Base-by-base conservation (phyloP, 1,140 invertebrate genomes). In the Drosophila rufa region DNA sequence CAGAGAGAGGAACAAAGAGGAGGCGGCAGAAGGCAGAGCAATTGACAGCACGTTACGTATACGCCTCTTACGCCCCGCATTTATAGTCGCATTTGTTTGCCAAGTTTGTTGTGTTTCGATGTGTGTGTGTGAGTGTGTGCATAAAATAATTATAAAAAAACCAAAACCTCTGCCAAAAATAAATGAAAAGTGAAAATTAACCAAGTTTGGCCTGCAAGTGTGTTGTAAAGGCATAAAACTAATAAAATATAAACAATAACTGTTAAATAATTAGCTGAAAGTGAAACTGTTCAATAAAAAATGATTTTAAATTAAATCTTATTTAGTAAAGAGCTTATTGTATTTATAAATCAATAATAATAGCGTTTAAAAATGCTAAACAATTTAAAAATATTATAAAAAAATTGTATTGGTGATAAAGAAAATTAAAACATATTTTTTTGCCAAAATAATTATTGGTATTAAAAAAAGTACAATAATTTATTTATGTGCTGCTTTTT, bases 31-130 rank as follows among this genome's bases (percentile, higher is more conserved):
- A 51, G 66, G 62, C 66, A 73, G 40, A 51, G 61, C 73, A 84
- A 78, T 78, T 68, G 65, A 80, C 58, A 79, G 56, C 53, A 75
- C 56, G 75, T 89, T 89, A 87, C 73, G 77, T 83, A 89, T 87
- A 80, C 82, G 82, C 82, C 79, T 73, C 82, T 51, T 82, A 65
- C 42, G 79, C 68, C 58, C 61, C 50, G 70, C 57, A 68, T 61
- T 75, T 48, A 56, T 56, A 56, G 53, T 25, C 25, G 51, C 50
- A 75, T 84, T 81, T 86, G 82, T 85, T 82, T 85, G 82, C 79
- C 73, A 74, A 69, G 51, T 77, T 68, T 73, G 79, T 61, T 58
- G 55, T 42, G 40, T 58, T 43, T 38, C 15, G 36, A 38, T 60
- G 53, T 67, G 62, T 46, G 48, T 56, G 38, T 22, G 19, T 43